Base-by-base conservation (phyloP, 92 coral and sea anemone genomes). In the Isaurus tuberculatus region DNA sequence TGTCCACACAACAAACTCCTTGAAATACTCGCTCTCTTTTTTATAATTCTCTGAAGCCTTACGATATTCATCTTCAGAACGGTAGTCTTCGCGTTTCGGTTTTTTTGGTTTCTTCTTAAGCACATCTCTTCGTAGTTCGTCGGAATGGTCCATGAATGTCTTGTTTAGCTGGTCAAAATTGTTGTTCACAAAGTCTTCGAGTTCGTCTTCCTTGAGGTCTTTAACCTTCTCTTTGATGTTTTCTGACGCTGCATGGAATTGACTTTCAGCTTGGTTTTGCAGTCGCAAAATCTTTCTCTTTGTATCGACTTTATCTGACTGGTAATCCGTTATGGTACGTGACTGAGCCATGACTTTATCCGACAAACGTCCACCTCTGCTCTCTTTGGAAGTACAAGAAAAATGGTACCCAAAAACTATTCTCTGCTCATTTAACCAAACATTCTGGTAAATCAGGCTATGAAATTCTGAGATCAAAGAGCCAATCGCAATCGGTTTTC, bases 1-100 rank as follows among this genome's bases (percentile, higher is more conserved):
- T 70, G 75, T 70, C 75, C 75, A 70, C n/a, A 40, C 31, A 70
- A 70, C 51, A 70, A 20, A 70, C 27, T 9, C 0, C 53, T 70
- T 70, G 6, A 20, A 70, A 8, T 70, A 5, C 0, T 7, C 4
- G 17, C 5, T 16, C 14, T 68, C 73, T 7, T 8, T 33, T n/a
- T 70, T 2, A 8, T 70, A 70, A 0, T 14, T 8, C 3, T 1
- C 14, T 19, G 11, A 0, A 34, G 74, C 74, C 3, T 5, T 19
- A 8, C 2, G 29, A n/a, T 70, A 70, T 4, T 34, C 74, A n/a
- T 4, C 53, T 0, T 37, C 31, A 19, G 53, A 27, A 19, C 28
- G 1, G 53, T 2, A 70, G 51, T 34, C 74, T 2, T 34, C 19
- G 19, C 0, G 32, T 1, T 70, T 36, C 14, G 75, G 75, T 19